Conservation (phyloP, 92 coral and sea anemone genomes). For the Palythoa grandiflora region DNA sequence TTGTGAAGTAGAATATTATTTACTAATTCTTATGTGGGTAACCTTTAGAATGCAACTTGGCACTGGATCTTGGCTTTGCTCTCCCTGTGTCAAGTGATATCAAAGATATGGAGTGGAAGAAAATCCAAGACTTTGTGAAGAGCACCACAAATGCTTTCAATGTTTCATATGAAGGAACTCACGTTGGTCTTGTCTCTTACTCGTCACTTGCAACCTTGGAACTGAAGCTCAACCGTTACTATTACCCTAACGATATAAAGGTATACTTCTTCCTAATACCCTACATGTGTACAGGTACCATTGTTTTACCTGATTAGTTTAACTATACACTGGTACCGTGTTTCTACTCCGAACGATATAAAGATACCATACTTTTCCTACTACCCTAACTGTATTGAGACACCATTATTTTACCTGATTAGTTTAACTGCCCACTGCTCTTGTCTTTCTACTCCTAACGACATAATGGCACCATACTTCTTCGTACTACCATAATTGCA, state of each 20-base stretch:
- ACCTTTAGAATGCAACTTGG: slow-evolving; percentile 73
- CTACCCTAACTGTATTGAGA: neutral
- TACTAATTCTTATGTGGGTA: neutral
- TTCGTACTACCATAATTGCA: neutral
- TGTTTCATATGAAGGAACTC: slow-evolving; percentile 89
- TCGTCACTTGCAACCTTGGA: slow-evolving; percentile 96
- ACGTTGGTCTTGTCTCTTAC: slow-evolving; percentile 93
- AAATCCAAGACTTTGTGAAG: slow-evolving; percentile 92
- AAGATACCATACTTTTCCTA: neutral
- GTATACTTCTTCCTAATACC: neutral
- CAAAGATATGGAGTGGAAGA: slow-evolving; percentile 89
- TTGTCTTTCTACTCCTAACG: slow-evolving; percentile 71
- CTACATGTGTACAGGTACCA: neutral
- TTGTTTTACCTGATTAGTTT: neutral
- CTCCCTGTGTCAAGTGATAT: slow-evolving; percentile 91
- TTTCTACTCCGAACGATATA: neutral
- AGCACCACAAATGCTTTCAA: slow-evolving; percentile 89
- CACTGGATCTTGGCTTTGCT: slow-evolving; percentile 91
- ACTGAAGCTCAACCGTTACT: slow-evolving; percentile 91
- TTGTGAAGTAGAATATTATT: neutral
- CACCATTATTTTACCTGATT: neutral
- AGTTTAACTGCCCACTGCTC: too few relatives aligned
- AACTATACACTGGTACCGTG: neutral
- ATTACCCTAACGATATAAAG: slow-evolving; percentile 81
- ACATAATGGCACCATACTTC: slow-evolving; percentile 49